Evolutionary conservation across 2,888 invertebrate genomes (phyloP), one percentile per base, ranked within the genome.

Genomic region (Nasonovia ribisnigri): DNA sequence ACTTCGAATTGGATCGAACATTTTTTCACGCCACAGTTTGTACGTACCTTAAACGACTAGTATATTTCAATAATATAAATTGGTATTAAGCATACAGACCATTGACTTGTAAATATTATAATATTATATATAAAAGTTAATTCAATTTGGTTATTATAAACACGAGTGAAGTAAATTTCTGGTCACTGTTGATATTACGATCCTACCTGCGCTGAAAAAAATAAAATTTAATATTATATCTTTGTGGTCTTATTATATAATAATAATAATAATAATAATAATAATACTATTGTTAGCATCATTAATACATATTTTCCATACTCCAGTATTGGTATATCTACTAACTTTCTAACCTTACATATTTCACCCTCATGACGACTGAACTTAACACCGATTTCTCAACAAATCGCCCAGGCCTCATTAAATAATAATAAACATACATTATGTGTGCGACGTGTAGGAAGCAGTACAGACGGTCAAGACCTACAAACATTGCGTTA

Each of bases 1-100:
- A 48, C 93, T 26, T 16, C n/a, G 42, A 24, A 86, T 42, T 93
- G 93, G 93, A 60, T 90, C 2, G 48, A 86, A 4, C 60, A 48
- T 26, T 60, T 0, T 26, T 90, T 90, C 3, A 46, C 24, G 3
- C 84, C 84, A 8, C 87, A 67, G 29, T 42, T 42, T 8, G 92
- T 92, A 92, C 48, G 84, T n/a, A 46, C 6, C 29, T 29, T 48
- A 6, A 1, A 29, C 29, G 13, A 1, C 1, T 2, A 3, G 8
- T 16, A 16, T 48, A 13, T 13, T 29, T 13, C 1, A 86, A 87
- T 29, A 46, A 87, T 29, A 48, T 46, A 29, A 3, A 29, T 26
- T n/a, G 11, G 48, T 46, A 87, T 48, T n/a, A 5, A 29, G 77
- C 36, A 20, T 77, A 20, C 20, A 20, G 36, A 20, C 24, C 8